Base-by-base conservation (phyloP, 1,140 invertebrate genomes). In the Penaeus japonicus region DNA sequence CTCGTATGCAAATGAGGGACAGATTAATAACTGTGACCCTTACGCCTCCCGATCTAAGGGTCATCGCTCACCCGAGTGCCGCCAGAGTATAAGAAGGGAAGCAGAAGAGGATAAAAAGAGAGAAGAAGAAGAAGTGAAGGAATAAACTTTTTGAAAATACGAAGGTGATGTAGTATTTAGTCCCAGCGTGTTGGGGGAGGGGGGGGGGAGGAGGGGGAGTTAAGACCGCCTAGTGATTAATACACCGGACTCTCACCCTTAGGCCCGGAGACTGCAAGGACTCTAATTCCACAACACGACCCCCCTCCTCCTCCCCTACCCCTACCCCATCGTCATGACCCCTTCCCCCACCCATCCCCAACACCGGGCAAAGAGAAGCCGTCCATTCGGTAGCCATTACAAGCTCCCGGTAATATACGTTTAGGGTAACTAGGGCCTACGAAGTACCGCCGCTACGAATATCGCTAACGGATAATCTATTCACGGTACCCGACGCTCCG, bases 331-430 rank as follows among this genome's bases (percentile, higher is more conserved):
- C 32, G 35, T 18, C n/a, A 54, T 20, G 4, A 27, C 10, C 47
- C 10, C 24, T 32, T 22, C 84, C 47, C 35, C 3, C 65, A 35
- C 65, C 62, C 62, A 7, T 24, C 39, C 59, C 84, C 55, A n/a
- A 53, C 55, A 20, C 22, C 32, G 12, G 20, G 55, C 22, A 15
- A 20, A 59, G 59, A 82, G 54, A 59, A n/a, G n/a, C 32, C 84
- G 73, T 57, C 78, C 84, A 79, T 79, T 78, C 84, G 32, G 84
- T 59, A 79, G 84, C 84, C 77, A 85, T 85, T 85, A 85, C 84
- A 85, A 59, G 75, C 57, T 57, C 22, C 73, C 62, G 32, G 75
- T 78, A 47, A 73, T 30, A 30, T 30, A 55, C 15, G 47, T 15
- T 47, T 15, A 47, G 10, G 47, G 47, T 47, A 47, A 47, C 47